Evolutionary conservation across 1,140 invertebrate genomes (phyloP), one percentile per base, ranked within the genome.

Genomic region (Papilio polyxenes): DNA sequence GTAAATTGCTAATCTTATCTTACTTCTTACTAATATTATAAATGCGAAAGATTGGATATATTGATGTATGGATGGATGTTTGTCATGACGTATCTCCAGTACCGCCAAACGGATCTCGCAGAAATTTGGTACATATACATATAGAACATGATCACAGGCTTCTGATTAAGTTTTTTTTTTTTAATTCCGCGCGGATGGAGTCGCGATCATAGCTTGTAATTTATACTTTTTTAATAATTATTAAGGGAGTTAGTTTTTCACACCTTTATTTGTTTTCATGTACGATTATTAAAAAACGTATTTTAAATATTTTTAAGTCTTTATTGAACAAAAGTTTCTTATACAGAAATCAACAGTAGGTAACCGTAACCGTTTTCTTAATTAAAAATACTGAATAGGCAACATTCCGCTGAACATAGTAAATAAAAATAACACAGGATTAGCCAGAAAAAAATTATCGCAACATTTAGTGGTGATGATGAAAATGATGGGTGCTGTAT

Each of bases 401-500:
- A 37, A 69, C 65, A 69, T 69, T 59, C n/a, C n/a, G 56, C 17
- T 59, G 17, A 6, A 5, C 8, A 59, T 15, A 53, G 15, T 15
- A 53, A 6, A 59, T 7, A 59, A n/a, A n/a, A n/a, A n/a, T n/a
- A n/a, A n/a, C n/a, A n/a, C n/a, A n/a, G n/a, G n/a, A n/a, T n/a
- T n/a, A n/a, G n/a, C n/a, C n/a, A 56, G 17, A 56, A 56, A 15
- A 56, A 56, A 17, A 56, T 17, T 2, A n/a, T 53, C 15, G 13
- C 15, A 53, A 53, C 51, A 59, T 56, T 82, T 20, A 83, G 74
- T 83, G 79, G 48, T 84, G 82, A 53, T 86, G 69, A 53, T 81
- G 79, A 40, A 85, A 75, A 40, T 87, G 86, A 78, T 87, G 83
- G 6, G 80, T 83, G 17, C 65, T 83, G 59, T 85, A 86, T 82